phyloP scores from a whole-genome alignment of 2,888 invertebrate species.

The Thelaira solivaga region DNA sequence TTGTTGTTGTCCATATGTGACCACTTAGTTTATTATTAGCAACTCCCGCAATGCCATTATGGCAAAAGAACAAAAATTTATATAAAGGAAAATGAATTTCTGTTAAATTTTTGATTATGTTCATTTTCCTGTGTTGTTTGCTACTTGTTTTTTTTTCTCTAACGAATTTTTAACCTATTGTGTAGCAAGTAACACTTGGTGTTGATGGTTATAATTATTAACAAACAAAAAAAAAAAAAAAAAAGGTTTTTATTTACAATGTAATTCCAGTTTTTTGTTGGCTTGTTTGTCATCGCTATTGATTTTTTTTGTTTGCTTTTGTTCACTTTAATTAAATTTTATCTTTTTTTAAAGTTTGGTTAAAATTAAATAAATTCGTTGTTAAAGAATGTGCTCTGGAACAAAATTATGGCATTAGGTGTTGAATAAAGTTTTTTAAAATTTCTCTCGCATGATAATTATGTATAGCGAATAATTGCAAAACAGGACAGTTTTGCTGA shows the following conservation, averaged over 20 bases:
- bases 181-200: slow-evolving; percentile 47
- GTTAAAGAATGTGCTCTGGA: too few relatives aligned
- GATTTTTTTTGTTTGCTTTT: too few relatives aligned
- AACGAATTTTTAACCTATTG: slow-evolving; percentile 29
- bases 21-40: slow-evolving; percentile 42
- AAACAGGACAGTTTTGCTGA: too few relatives aligned
- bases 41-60: slow-evolving; percentile 2
- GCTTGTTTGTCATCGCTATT: background rate
- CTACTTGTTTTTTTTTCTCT: background rate
- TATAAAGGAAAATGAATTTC: slow-evolving; percentile 19
- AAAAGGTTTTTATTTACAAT: slow-evolving; percentile 27
- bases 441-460: too few relatives aligned
- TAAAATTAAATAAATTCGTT: too few relatives aligned
- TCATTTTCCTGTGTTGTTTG: slow-evolving; percentile 42
- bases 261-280: background rate
- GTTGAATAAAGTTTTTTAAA: too few relatives aligned
- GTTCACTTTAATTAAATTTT: too few relatives aligned
- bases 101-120: slow-evolving; percentile 56
- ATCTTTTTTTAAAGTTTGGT: too few relatives aligned
- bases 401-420: too few relatives aligned
- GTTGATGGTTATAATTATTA: slow-evolving; percentile 51
- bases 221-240: too few relatives aligned
- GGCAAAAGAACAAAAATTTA: background rate
- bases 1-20: slow-evolving; percentile 47
- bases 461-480: too few relatives aligned